Base-by-base conservation (phyloP, 2,113 vertebrate species). In the cat (Felis catus) region DNA sequence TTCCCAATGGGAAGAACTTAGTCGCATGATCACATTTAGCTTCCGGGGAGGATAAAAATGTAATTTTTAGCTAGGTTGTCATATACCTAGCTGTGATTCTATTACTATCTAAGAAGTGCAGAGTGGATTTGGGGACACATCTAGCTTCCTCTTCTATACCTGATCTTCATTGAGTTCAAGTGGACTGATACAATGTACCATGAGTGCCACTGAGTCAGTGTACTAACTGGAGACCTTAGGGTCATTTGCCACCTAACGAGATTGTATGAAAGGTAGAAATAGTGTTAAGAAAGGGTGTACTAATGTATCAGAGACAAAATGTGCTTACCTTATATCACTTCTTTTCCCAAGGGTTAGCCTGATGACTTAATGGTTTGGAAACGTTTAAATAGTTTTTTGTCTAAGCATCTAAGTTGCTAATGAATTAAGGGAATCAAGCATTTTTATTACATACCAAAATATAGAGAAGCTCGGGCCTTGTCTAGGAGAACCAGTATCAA, bases 291-390 rank as follows among this genome's bases (percentile, higher is more conserved):
- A 86, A 74, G 19, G 10, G 7, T 7, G 53, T 45, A 29, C 12
- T 55, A 33, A 79, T 70, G 13, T 23, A 33, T 4, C 27, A 93
- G 78, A 84, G 41, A 74, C 2, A 33, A 80, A 96, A 66, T 73
- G 29, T 63, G 51, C 16, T 78, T 53, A 16, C 1, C 0, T 79
- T 39, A 36, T 36, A 63, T 53, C 3, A 68, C 21, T 45, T 29
- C 0, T 31, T 58, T 74, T 39, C 14, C 53, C 14, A 58, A 81
- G 4, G n/a, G 5, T 27, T 45, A 92, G n/a, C 19, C 45, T 84
- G 82, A 83, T 53, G 33, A 71, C 13, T 53, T 55, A 71, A 70
- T 55, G n/a, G 36, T 88, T 36, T 92, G n/a, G 29, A 89, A 96
- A 70, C 41, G 39, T 58, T 81, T 65, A 80, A 53, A 39, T 74